phyloP scores from a whole-genome alignment of 2,888 invertebrate genomes.

The Dioctria linearis region DNA sequence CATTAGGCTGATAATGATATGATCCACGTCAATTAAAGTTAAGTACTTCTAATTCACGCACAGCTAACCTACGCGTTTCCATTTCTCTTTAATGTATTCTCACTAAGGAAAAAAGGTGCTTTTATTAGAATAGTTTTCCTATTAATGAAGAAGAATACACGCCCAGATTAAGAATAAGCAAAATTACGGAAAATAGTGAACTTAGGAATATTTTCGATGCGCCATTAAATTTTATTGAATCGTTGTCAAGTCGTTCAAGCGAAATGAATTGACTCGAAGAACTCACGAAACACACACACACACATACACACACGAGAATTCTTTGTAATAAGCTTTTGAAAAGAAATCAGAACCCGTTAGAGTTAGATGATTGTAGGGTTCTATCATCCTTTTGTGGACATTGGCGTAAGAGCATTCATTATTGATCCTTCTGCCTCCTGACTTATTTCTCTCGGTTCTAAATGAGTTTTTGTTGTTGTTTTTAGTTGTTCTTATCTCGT shows the following conservation, averaged over 20 bases:
- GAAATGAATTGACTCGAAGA: conserved; percentile 21
- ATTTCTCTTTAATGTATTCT: no score
- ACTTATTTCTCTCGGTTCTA: conserved; percentile 25
- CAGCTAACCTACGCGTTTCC: no score
- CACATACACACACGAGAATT: background rate
- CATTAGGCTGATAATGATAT: no score
- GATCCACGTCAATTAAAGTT: no score
- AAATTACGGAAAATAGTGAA: conserved; percentile 14
- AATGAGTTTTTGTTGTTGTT: conserved; percentile 42
- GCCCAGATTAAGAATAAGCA: background rate
- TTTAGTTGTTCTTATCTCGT: conserved; percentile 34
- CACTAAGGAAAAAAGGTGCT: no score
- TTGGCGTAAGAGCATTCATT: conserved; percentile 23
- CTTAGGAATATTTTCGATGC: conserved; percentile 36
- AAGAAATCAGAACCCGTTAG: conserved; percentile 28
- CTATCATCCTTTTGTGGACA: conserved; percentile 22
- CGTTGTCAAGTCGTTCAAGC: conserved; percentile 11
- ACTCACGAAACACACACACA: conserved; percentile 13
- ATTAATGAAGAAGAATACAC: background rate
- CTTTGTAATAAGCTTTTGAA: conserved; percentile 19
- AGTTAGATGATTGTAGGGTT: conserved; percentile 1
- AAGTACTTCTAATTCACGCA: no score
- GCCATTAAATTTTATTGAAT: conserved; percentile 35
- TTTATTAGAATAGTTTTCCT: background rate
- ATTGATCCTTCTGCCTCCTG: conserved; percentile 16